Base-by-base conservation (phyloP, 2,797 vertebrate species). In the Myripristis murdjan region DNA sequence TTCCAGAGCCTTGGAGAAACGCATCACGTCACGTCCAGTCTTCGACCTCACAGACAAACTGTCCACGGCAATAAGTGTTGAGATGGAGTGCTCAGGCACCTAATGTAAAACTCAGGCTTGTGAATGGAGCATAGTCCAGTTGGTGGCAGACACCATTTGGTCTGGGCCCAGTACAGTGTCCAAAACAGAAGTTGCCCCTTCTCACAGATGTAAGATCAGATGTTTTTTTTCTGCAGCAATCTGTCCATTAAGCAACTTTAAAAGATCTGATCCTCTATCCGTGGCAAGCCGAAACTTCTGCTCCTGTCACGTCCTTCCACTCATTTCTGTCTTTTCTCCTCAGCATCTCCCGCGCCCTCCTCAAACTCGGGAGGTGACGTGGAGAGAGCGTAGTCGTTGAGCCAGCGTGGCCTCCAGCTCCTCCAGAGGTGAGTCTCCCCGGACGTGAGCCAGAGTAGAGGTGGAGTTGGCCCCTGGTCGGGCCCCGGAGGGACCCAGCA, bases 341-440 rank as follows among this genome's bases (percentile, higher is more conserved):
- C 64, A 46, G 74, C 54, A 28, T 83, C 47, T 63, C 44, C 51
- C 14, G 6, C 6, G 8, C 47, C 11, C 15, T 55, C 72, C 70
- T 99, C 95, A 99, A 77, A 98, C 97, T 1, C 96, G 77, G 55
- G 97, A 97, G 11, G 96, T 97, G 90, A 97, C 86, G 0, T 96
- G 97, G n/a, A 97, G 84, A 0, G 97, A 97, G 84, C 96, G 96
- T 62, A 99, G 93, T 0, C 98, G 95, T 57, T 84, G 86, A 0
- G 95, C 96, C 88, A 99, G 90, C 0, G 95, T 93, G 37, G 74
- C 88, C 92, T 98, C 96, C 86, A 99, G 91, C 87, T 97, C 97
- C 65, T 95, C 94, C 79, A 98, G 92, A 0, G 95, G 95, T 0
- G 95, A 94, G 54, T 98, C 97, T 79, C 94, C 92, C 43, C 95